Conservation (phyloP, 2,113 vertebrate genomes). For the Siniperca knerii region DNA sequence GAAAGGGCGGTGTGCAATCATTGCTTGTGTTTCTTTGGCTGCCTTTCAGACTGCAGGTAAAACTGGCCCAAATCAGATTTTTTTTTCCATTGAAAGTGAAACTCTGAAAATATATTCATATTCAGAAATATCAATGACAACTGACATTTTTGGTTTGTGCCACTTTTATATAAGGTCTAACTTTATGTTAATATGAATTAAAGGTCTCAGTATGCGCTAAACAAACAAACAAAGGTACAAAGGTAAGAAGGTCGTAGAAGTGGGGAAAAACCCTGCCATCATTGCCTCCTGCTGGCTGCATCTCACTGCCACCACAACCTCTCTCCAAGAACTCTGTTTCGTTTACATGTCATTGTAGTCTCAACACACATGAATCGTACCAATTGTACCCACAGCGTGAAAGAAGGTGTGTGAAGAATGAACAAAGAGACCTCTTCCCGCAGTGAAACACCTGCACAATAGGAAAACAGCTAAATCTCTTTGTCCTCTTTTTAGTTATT, state of each 20-base stretch:
- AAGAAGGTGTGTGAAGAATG: too few relatives aligned
- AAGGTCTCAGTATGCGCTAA: not conserved
- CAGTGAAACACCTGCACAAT: not conserved
- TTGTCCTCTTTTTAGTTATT: not conserved
- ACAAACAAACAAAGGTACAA: not conserved
- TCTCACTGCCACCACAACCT: not conserved
- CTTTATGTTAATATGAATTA: not conserved
- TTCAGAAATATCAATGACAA: not conserved
- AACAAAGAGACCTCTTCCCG: too few relatives aligned
- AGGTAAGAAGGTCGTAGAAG: not conserved
- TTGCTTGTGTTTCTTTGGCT: constrained; percentile 1
- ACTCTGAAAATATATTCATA: not conserved
- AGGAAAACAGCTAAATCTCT: not conserved
- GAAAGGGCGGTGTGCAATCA: not conserved
- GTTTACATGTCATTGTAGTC: not conserved
- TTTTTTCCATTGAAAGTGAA: not conserved
- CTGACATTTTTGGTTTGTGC: not conserved
- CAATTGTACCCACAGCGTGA: not conserved
- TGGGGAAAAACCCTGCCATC: not conserved
- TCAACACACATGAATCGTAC: not conserved
- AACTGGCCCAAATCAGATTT: not conserved
- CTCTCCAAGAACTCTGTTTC: not conserved
- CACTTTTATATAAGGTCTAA: not conserved
- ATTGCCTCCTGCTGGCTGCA: not conserved
- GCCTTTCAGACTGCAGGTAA: constrained; percentile 11